Evolutionary conservation across 2,888 invertebrate genomes (phyloP), one percentile per base, ranked within the genome.

Genomic region (Pheosia gnoma): DNA sequence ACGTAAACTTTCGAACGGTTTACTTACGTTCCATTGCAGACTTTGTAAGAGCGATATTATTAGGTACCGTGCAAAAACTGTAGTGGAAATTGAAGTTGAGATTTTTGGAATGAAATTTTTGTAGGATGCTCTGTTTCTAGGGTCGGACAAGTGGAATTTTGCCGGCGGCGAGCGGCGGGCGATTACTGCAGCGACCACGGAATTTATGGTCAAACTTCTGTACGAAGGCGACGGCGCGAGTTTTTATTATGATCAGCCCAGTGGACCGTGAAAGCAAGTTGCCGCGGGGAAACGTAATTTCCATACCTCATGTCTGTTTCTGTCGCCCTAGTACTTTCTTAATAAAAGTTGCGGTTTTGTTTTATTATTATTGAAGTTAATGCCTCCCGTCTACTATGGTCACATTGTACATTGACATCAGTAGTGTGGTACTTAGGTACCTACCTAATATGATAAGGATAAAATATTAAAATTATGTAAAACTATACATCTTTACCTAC

Each of bases 171-270:
- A 85, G 80, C 82, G 75, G 74, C 71, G 62, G 69, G 80, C 89
- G 87, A 89, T 90, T 88, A 89, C 88, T 85, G 85, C 79, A 80
- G 76, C 85, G 90, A 85, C 92, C 89, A 89, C 83, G 82, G 89
- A 93, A 94, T 94, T 94, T 94, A 94, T 94, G 94, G 94, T 94
- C 94, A 94, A 94, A 94, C 91, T 94, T 94, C 83, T 80, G 86
- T 79, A 86, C 77, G 86, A 84, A 91, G 90, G 94, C 93, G 94
- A 91, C 92, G 91, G 92, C 89, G 89, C 90, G 92, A 87, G 90
- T 94, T 94, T 94, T 94, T 94, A 94, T 94, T 94, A 94, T 94
- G 93, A 94, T 94, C 94, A 94, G 89, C 83, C 80, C 94, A 94
- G 93, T 94, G 94, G 94, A 92, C 94, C 89, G 94, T 93, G 94